phyloP scores from a whole-genome alignment of 1,140 invertebrate species.

The Conus ventricosus region DNA sequence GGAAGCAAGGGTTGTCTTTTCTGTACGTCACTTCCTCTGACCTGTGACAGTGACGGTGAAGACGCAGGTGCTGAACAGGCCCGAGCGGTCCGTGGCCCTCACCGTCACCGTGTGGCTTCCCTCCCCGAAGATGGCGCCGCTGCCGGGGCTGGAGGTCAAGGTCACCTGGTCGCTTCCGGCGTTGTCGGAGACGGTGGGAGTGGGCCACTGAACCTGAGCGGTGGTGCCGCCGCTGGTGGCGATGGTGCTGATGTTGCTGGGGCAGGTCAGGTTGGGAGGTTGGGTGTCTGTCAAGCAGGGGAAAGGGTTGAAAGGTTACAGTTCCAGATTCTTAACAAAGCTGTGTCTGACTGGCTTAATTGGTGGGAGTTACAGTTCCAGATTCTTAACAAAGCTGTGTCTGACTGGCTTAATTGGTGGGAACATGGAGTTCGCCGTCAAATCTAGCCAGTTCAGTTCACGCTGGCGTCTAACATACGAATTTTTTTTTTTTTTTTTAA shows the following conservation, averaged over 20 bases:
- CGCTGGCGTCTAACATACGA: too few relatives aligned
- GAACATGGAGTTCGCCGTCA: too few relatives aligned
- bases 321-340: too few relatives aligned
- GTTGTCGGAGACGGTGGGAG: conserved; percentile 48
- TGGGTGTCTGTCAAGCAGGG: conserved; percentile 39
- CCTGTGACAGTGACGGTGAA: conserved; percentile 58
- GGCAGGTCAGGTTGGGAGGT: conserved; percentile 49
- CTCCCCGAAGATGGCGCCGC: conserved; percentile 48
- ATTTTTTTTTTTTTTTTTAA: too few relatives aligned
- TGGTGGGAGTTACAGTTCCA: too few relatives aligned
- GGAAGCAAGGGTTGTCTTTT: too few relatives aligned
- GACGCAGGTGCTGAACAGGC: conserved; percentile 45
- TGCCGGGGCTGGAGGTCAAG: conserved; percentile 48
- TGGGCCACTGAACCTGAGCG: conserved; percentile 46
- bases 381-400: too few relatives aligned
- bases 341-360: too few relatives aligned
- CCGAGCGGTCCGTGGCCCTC: conserved; percentile 47
- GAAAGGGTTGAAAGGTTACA: too few relatives aligned
- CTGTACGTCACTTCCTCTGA: neutral
- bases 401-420: too few relatives aligned
- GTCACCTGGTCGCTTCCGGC: conserved; percentile 42
- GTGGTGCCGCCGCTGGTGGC: conserved; percentile 42
- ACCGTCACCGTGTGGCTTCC: conserved; percentile 54
- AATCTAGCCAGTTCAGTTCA: too few relatives aligned
- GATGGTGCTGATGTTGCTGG: conserved; percentile 37